These are phyloP conservation scores for Bhutanitis thaidina DNA, from an alignment of 2,888 invertebrate genomes.

Conservation along the genomic window DNA sequence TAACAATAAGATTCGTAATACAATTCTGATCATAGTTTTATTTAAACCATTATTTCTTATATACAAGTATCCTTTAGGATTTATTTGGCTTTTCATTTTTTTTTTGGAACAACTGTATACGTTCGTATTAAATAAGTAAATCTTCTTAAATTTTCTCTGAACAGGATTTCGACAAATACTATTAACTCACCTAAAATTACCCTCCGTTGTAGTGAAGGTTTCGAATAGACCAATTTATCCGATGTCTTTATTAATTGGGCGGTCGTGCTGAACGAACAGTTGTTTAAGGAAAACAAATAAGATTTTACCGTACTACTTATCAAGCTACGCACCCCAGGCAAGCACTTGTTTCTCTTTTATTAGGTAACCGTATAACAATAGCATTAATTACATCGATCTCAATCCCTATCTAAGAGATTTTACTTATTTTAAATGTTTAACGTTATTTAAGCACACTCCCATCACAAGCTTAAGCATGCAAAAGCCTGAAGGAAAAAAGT, in stretches of 20 bases:
- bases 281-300: constrained; percentile 63
- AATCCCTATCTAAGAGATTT: no score
- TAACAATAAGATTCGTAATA: no score
- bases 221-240: constrained; percentile 46
- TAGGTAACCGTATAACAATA: constrained; percentile 35
- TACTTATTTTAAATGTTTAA: no score
- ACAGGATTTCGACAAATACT: not conserved
- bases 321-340: constrained; percentile 39
- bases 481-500: no score
- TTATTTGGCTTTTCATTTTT: no score
- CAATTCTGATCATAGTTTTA: no score
- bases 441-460: no score
- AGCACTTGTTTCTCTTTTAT: constrained; percentile 23
- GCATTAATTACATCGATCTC: not conserved
- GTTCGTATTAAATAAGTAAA: not conserved
- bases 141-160: not conserved
- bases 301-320: constrained; percentile 55
- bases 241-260: constrained; percentile 57
- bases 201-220: constrained; percentile 19
- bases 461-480: no score
- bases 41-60: no score
- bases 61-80: no score
- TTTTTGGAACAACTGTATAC: fast-evolving
- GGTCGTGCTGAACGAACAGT: constrained; percentile 50
- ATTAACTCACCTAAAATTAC: constrained; percentile 20